A percentile compares a stretch with the other conserved stretches of the same genome.
These are phyloP conservation scores for Tribolium castaneum DNA, from an alignment of 1,140 invertebrate genomes.

Conservation along the genomic window DNA sequence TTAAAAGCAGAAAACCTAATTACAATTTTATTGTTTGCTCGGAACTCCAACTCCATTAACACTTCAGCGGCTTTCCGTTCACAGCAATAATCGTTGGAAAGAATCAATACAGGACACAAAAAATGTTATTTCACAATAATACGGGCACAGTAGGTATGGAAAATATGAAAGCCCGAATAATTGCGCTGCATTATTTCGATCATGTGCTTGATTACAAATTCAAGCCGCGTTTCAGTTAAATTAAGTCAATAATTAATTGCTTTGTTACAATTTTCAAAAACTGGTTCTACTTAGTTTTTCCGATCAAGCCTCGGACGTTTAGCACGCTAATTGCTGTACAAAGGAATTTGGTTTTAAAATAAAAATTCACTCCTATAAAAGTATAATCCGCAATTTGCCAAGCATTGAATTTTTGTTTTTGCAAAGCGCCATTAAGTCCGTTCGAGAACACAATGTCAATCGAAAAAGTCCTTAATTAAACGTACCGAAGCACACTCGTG, in stretches of 20 bases:
- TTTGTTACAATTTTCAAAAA: not conserved
- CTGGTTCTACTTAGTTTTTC: too few species aligned
- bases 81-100: not conserved
- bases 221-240: not conserved
- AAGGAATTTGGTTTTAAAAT: not conserved
- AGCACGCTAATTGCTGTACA: not conserved
- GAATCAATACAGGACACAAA: not conserved
- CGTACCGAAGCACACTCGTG: not conserved
- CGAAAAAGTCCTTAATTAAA: conserved; percentile 25
- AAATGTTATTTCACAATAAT: not conserved
- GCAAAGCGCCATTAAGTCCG: not conserved
- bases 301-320: not conserved
- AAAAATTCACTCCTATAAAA: not conserved
- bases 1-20: not conserved
- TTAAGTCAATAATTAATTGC: not conserved
- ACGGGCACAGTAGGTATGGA: not conserved
- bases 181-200: not conserved
- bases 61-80: not conserved
- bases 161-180: not conserved
- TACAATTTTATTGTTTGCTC: not conserved
- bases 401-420: not conserved
- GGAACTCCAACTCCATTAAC: not conserved
- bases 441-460: not conserved
- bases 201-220: not conserved
- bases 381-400: not conserved